Base-by-base conservation (phyloP, 2,797 vertebrate genomes). In the Myotis pilosus region DNA sequence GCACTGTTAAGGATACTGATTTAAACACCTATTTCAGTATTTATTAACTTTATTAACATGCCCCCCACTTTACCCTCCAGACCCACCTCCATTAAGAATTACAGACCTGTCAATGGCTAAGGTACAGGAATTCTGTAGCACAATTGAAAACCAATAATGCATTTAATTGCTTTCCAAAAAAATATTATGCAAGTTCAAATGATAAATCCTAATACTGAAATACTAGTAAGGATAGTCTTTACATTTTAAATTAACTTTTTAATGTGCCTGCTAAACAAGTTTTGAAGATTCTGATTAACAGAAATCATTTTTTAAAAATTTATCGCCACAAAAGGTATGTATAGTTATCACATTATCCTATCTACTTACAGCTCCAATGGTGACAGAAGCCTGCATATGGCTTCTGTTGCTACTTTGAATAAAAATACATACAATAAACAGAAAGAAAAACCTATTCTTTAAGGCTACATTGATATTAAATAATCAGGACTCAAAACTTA, bases 201-300 rank as follows among this genome's bases (percentile, higher is more conserved):
- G 49, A 12, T 85, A 96, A 96, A 84, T 76, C 20, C 66, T 91
- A 84, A 72, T 44, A 90, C 1, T 41, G 5, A 95, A 91, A 89
- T 41, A 68, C 6, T 47, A 57, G 17, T 66, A 66, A 93, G 11
- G n/a, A 75, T 0, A 93, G 60, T 51, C 20, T 55, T 92, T 76
- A 88, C 25, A 91, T 83, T 89, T 92, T 85, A 81, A 49, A 28
- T 86, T 84, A 93, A 90, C 38, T 82, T 94, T 78, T 85, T 81
- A 86, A 94, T 68, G 3, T 69, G 25, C 19, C 51, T 92, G 33
- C 36, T 83, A 22, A 78, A 93, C 90, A 93, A 83, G 17, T 87
- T 94, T 57, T 93, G 7, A 85, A 76, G 51, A 76, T 76, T 91
- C 28, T 86, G 83, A 82, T 74, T 33, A 60, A 78, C 0, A 89